Base-by-base conservation (phyloP, 2,888 invertebrate species). In the Cheilosia grossa region DNA sequence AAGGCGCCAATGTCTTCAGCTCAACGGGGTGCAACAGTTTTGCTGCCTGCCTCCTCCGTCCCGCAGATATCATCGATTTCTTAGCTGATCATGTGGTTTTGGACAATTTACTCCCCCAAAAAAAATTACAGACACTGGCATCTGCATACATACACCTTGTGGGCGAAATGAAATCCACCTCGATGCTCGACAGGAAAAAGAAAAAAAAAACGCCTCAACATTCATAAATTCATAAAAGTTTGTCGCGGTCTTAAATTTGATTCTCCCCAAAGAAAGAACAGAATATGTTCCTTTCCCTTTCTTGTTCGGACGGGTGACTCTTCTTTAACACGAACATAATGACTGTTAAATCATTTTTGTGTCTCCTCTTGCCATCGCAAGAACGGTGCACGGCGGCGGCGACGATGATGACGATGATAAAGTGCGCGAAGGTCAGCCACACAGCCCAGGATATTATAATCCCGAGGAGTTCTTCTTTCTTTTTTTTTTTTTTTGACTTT, bases 311-410 rank as follows among this genome's bases (percentile, higher is more conserved):
- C 13, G 51, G 80, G 64, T 83, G 83, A 83, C 74, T 79, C 69
- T 59, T 80, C 69, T 86, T 86, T 81, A 86, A 86, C 86, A 86
- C 82, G 86, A 82, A 73, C 86, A 82, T 86, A 86, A 86, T 86
- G 86, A 86, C 86, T 86, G 86, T 61, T 85, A 85, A 85, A 85
- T 85, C 85, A 85, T 85, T 81, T 85, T 80, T 80, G 75, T 80
- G 75, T 85, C 75, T 75, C 80, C 74, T 69, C 67, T 17, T 37
- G 37, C 37, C 37, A 37, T 37, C 21, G 21, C 2, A 24, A 24
- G 30, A 17, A 24, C 30, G 42, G 59, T 53, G 44, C 13, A 19
- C 44, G 24, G 56, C 33, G 30, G 44, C 47, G 10, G 37, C 37
- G 37, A 37, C 37, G 37, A 37, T 37, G 37, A 37, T 37, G 42